Percentiles rank a stretch among this genome's conserved stretches.
phyloP scores from a whole-genome alignment of 2,888 invertebrate genomes.

The Arctia plantaginis region DNA sequence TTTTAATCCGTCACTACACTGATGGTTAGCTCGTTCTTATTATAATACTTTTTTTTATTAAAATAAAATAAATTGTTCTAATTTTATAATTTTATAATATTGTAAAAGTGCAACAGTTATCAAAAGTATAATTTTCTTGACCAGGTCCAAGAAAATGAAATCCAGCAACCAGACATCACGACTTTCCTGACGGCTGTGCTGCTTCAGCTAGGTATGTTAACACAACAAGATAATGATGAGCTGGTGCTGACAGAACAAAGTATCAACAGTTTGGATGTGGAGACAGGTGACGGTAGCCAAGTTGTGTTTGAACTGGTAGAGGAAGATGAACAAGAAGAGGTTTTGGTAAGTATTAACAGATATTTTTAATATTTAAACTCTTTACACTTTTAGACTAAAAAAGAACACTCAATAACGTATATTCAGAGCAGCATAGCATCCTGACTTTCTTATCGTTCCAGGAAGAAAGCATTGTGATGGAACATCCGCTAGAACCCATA shows the following conservation, averaged over 20 bases:
- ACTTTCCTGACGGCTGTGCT: constrained; percentile 67
- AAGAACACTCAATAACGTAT: not conserved
- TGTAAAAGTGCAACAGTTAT: not conserved
- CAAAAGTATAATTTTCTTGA: not conserved
- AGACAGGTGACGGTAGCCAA: constrained; percentile 63
- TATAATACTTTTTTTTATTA: no score
- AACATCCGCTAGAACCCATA: not conserved
- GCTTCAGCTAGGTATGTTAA: constrained; percentile 67
- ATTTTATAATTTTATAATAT: no score
- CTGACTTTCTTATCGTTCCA: not conserved
- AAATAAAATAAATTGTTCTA: no score
- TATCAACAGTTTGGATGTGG: constrained; percentile 62
- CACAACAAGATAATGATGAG: constrained; percentile 46
- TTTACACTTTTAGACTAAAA: not conserved
- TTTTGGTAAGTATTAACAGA: constrained; percentile 20
- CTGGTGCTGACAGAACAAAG: constrained; percentile 54
- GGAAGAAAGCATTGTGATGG: constrained; percentile 17
- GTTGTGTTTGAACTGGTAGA: constrained; percentile 67
- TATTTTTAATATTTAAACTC: not conserved
- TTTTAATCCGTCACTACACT: no score
- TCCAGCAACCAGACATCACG: constrained; percentile 54
- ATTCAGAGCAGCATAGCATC: not conserved
- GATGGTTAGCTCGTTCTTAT: no score
- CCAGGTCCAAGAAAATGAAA: constrained; percentile 34
- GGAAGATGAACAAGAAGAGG: constrained; percentile 58